Base-by-base conservation (phyloP, 1,140 invertebrate genomes). In the Drosophila yakuba region DNA sequence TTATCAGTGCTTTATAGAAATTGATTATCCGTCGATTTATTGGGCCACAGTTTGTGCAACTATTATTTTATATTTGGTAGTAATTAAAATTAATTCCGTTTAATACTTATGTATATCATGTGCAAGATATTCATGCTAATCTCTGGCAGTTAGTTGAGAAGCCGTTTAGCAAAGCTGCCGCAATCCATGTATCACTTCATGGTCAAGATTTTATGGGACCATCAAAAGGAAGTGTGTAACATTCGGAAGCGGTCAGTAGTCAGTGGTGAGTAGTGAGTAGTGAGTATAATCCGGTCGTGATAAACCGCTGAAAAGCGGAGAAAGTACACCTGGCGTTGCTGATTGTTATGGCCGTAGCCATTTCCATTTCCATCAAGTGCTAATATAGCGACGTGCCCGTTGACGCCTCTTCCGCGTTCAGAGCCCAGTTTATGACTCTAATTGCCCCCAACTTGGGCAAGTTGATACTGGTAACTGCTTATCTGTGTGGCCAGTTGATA, bases 401-500 rank as follows among this genome's bases (percentile, higher is more conserved):
- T 60, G 75, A 89, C 83, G 83, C 83, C 83, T 88, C 84, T 88
- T 88, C 80, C 84, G 84, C 83, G 83, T 89, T 83, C 83, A 55
- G 75, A 89, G 63, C 66, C 58, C 62, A 77, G 84, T 89, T 88
- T 88, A 88, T 88, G 77, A 69, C 83, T 78, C 80, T 89, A 88
- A 88, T 88, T 89, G 83, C 83, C 80, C 62, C 54, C 63, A 59
- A 77, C 80, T 79, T 82, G 84, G 60, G 60, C n/a, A 58, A 71
- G 74, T 62, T 89, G 74, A 77, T 76, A 81, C 76, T 79, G 80
- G 79, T 83, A 80, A 88, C 79, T 83, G 84, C 84, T 88, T 88
- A 89, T 88, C 83, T 89, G 79, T 83, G 79, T 83, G 84, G 79
- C 73, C 80, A 88, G 83, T 89, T 89, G 84, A 88, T 80, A 89